Percentiles rank a stretch among this genome's conserved stretches.
Evolutionary conservation across 2,797 vertebrate genomes (phyloP).

Genomic region (Coilia nasus): DNA sequence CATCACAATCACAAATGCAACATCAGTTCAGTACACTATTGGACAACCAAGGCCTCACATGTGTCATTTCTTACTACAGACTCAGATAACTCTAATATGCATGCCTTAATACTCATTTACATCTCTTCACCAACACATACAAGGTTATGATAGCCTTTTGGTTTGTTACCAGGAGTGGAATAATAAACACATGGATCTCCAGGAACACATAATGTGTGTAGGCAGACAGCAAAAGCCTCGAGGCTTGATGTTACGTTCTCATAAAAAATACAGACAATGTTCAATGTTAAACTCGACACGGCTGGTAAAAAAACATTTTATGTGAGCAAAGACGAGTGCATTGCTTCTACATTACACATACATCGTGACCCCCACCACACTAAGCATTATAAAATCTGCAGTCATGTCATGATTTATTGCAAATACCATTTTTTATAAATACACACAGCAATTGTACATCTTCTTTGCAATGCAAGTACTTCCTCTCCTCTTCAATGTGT

Average conservation of each 20-base stretch:
- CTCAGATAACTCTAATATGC: background rate
- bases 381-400: background rate
- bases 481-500: background rate
- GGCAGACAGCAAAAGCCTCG: conserved; percentile 36
- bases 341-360: background rate
- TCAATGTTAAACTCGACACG: background rate
- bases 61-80: too few species aligned
- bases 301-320: background rate
- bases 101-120: background rate
- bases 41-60: too few species aligned
- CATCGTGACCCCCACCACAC: background rate
- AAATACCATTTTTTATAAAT: background rate
- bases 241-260: conserved; percentile 34
- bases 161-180: background rate
- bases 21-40: background rate
- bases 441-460: background rate
- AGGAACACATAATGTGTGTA: conserved; percentile 40
- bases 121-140: background rate
- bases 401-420: too few species aligned
- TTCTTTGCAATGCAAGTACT: background rate
- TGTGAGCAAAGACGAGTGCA: background rate
- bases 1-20: background rate
- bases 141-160: background rate
- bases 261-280: conserved; percentile 36
- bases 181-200: conserved; percentile 5